phyloP scores from a whole-genome alignment of 2,113 vertebrate species.

The Pygoscelis adeliae region DNA sequence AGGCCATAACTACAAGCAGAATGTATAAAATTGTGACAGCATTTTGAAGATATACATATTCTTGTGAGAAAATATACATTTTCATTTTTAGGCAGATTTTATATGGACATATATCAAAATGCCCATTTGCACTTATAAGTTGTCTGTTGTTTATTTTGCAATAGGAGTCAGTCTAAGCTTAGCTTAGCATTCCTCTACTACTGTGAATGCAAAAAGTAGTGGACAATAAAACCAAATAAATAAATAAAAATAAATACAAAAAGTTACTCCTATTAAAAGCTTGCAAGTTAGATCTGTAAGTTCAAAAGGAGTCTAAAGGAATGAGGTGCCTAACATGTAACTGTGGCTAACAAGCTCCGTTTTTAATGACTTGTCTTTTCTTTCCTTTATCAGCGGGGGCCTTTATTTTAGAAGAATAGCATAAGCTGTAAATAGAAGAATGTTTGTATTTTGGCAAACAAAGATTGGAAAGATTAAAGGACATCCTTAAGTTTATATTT shows the following conservation, averaged over 20 bases:
- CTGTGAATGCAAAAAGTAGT: background rate
- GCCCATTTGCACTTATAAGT: background rate
- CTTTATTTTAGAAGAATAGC: background rate
- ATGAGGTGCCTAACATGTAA: background rate
- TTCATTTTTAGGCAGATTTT: background rate
- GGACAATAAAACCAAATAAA: background rate
- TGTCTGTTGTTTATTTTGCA: background rate
- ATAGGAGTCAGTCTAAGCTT: background rate
- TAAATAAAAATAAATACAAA: background rate
- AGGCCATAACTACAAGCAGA: background rate
- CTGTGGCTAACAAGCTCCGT: background rate
- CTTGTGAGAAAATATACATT: background rate
- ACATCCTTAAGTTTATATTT: background rate
- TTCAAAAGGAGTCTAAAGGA: background rate
- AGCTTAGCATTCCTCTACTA: background rate
- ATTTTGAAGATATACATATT: background rate
- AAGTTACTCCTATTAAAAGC: background rate
- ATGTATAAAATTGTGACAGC: background rate
- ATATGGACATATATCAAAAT: background rate
- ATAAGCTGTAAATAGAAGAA: background rate
- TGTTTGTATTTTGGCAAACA: background rate
- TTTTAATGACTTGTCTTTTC: background rate
- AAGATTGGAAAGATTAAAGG: background rate
- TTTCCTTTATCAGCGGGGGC: background rate
- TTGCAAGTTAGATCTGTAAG: background rate